A percentile compares a stretch with the other conserved stretches of the same genome.
These are phyloP conservation scores for Acronicta aceris DNA, from an alignment of 2,888 invertebrate species.

Conservation along the genomic window DNA sequence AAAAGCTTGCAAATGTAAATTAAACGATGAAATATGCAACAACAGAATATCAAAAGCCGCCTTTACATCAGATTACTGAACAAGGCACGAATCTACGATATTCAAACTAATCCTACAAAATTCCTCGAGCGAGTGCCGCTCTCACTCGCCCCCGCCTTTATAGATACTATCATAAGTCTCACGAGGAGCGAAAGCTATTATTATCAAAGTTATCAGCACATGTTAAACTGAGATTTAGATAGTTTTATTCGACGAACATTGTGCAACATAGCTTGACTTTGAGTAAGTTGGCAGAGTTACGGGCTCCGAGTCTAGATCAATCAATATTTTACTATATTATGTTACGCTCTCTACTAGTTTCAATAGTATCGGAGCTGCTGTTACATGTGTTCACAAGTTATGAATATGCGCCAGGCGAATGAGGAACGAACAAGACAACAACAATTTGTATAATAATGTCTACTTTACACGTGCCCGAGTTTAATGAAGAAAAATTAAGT, in stretches of 20 bases:
- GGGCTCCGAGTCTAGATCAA: slow-evolving; percentile 38
- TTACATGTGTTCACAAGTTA: slow-evolving; percentile 32
- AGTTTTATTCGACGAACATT: slow-evolving; percentile 40
- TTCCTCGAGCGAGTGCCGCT: slow-evolving; percentile 26
- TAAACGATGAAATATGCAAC: slow-evolving; percentile 53
- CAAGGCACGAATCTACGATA: slow-evolving; percentile 40
- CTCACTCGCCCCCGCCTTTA: slow-evolving; percentile 10
- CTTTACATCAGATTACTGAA: slow-evolving; percentile 44
- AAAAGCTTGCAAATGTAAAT: slow-evolving; percentile 43
- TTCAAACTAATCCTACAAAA: slow-evolving; percentile 51
- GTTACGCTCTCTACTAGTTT: slow-evolving; percentile 10
- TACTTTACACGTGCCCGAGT: slow-evolving; percentile 38
- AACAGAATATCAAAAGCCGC: slow-evolving; percentile 49
- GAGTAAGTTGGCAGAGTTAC: slow-evolving; percentile 25
- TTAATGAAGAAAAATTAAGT: slow-evolving; percentile 60
- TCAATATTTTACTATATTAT: slow-evolving; percentile 42
- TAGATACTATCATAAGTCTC: slow-evolving; percentile 41
- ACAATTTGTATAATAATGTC: slow-evolving; percentile 22
- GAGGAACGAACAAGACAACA: slow-evolving; percentile 34
- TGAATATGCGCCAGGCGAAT: slow-evolving; percentile 29
- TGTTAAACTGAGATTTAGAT: slow-evolving; percentile 47
- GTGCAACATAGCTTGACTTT: slow-evolving; percentile 31
- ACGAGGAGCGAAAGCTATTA: slow-evolving; percentile 35
- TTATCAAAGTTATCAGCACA: slow-evolving; percentile 50
- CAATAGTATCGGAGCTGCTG: slow-evolving; percentile 36